Evolutionary conservation across 2,797 vertebrate species (phyloP), one percentile per base, ranked within the genome.

Genomic region (Monodelphis domestica): DNA sequence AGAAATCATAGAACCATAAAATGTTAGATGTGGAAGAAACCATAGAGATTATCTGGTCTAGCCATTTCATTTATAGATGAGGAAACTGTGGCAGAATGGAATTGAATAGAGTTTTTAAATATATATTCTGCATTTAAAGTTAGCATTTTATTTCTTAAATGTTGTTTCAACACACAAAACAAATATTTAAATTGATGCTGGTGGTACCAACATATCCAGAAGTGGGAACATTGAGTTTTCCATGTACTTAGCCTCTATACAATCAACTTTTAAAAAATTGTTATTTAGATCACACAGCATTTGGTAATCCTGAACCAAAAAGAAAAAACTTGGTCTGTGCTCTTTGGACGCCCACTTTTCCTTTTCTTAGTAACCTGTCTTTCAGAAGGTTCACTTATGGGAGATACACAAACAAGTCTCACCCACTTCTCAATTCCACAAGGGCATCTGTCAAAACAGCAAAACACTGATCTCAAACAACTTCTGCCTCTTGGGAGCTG

Each of bases 251-350:
- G 78, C 33, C 38, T 87, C 10, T 4, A 33, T 21, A 4, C 30
- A 3, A 28, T 88, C 30, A 88, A n/a, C n/a, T n/a, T 88, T 87
- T 78, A 7, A 45, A 95, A 91, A 89, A 94, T 6, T 0, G 0
- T 90, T 53, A 52, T 89, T 89, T 94, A 89, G 54, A 28, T 38
- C 3, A 50, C 70, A 92, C 52, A 93, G 38, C n/a, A 3, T n/a
- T 63, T 90, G 51, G 33, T 70, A 54, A 95, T 51, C 15, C 54
- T 90, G 45, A 93, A 90, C 90, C 94, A 45, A 92, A 90, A 93
- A 63, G 33, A 93, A 89, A 93, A 89, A 87, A 55, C 2, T 2
- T 63, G 55, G 28, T 52, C 0, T 10, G 14, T 50, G 29, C 54
- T 87, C 15, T 12, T 53, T 45, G 15, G n/a, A 54, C 1, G 12